Base-by-base conservation (phyloP, 2,797 vertebrate species). In the Microctenopoma stevenorrisi region DNA sequence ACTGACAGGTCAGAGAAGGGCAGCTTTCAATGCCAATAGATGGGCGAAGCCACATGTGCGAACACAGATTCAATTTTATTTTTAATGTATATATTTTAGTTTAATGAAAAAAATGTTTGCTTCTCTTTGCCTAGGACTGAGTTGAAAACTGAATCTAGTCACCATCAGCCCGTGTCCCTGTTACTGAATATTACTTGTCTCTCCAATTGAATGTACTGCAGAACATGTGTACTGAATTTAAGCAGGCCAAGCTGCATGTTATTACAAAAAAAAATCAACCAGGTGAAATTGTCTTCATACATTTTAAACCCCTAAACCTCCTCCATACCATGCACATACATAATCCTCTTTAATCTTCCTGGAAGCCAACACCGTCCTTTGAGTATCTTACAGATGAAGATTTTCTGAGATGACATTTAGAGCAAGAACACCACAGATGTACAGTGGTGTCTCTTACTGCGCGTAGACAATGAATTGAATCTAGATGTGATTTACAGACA, bases 281-380 rank as follows among this genome's bases (percentile, higher is more conserved):
- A 5, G 22, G 53, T 60, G 25, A 63, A 67, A 76, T 69, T 26
- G 55, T 69, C 50, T 70, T 76, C 38, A 65, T 48, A 15, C 28
- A 71, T 38, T 64, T 52, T 35, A 57, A 71, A 53, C 56, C 59
- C 38, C 49, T 67, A 74, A 86, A 78, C 69, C 64, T 63, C 47
- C 58, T 63, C 53, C 40, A 74, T 73, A 83, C 75, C 47, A 5
- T 64, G 58, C n/a, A 73, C 78, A 78, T 83, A 66, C 64, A 79
- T 86, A 84, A 87, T 76, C 83, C 65, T 77, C 59, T 79, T 74
- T 73, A 86, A 82, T 81, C 79, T 70, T 77, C 69, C 78, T 79
- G 65, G 68, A 79, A 78, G 81, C 57, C 49, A 72, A 73, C 49
- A 38, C 2, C 5, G 18, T 60, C 74, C 64, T 75, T 65, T 65